Conservation (phyloP, 2,113 vertebrate genomes). For the Sminthopsis crassicaudata region DNA sequence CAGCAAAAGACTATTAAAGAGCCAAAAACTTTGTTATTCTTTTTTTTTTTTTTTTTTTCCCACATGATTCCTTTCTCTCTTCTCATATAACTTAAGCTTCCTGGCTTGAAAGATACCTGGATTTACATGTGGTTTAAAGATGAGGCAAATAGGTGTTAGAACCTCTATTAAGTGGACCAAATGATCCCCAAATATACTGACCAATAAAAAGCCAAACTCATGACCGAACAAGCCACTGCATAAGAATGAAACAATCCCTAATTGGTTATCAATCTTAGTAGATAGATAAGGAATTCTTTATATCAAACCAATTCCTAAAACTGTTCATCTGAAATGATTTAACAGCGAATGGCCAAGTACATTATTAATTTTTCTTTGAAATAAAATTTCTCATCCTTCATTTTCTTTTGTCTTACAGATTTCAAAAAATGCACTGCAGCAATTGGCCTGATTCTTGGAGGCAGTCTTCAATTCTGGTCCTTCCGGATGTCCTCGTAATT, state of each 20-base stretch:
- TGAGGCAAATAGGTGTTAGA: conserved; percentile 87
- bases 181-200: conserved; percentile 79
- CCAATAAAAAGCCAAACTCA: not conserved
- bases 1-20: conserved; percentile 64
- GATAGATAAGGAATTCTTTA: not conserved
- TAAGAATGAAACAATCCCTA: not conserved
- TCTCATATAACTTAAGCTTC: conserved; percentile 68
- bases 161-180: conserved; percentile 81
- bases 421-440: not conserved
- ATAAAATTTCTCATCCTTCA: not conserved
- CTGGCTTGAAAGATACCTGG: conserved; percentile 75
- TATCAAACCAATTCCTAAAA: not conserved
- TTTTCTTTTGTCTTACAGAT: not conserved
- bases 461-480: not conserved
- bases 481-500: not conserved
- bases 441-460: not conserved
- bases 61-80: not conserved
- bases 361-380: not conserved
- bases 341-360: not conserved
- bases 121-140: conserved; percentile 87
- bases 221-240: not conserved
- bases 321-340: not conserved
- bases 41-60: not conserved
- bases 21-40: not conserved
- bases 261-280: not conserved